Evolutionary conservation across 2,113 vertebrate species (phyloP).

Genomic region (Chlorodrepanis virens): DNA sequence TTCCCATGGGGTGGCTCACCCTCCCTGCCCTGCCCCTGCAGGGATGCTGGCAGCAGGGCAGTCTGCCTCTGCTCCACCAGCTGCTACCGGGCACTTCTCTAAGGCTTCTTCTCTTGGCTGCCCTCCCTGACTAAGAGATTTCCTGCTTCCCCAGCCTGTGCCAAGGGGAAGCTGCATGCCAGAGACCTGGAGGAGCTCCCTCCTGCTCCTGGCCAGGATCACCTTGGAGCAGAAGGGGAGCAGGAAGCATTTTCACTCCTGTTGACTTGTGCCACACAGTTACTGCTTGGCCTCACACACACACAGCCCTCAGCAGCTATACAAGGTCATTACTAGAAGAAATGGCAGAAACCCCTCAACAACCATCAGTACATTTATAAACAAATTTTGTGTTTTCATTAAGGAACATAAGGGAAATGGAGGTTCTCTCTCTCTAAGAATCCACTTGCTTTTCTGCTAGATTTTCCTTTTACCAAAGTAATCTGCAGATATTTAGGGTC

Average conservation of each 20-base stretch:
- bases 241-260: neutral
- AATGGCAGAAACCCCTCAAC: neutral
- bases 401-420: neutral
- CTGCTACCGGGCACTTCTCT: neutral
- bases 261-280: neutral
- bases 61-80: neutral
- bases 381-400: neutral
- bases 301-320: neutral
- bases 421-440: neutral
- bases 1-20: fast-evolving
- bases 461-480: neutral
- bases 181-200: neutral
- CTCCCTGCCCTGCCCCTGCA: neutral
- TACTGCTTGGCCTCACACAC: neutral
- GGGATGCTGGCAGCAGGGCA: neutral
- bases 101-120: neutral
- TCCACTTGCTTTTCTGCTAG: neutral
- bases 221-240: neutral
- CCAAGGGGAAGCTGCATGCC: neutral
- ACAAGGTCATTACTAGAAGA: neutral
- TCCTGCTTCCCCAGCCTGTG: neutral
- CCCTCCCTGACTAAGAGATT: neutral
- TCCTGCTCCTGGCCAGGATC: neutral
- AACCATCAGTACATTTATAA: neutral
- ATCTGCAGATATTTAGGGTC: neutral